These are phyloP conservation scores for Pyrocoelia pectoralis DNA, from an alignment of 2,888 invertebrate species.

Conservation along the genomic window DNA sequence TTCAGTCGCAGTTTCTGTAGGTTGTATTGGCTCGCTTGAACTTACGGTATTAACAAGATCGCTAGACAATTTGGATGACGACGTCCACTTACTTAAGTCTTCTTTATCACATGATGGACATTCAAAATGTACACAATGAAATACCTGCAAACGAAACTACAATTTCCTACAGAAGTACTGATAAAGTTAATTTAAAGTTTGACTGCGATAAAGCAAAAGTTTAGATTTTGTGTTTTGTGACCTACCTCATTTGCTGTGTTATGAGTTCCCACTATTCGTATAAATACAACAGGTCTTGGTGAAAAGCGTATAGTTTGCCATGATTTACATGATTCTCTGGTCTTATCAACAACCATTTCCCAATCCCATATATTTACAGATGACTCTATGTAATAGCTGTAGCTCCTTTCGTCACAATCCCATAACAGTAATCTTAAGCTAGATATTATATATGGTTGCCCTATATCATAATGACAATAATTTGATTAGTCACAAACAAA, in stretches of 20 bases:
- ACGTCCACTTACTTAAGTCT: slow-evolving; percentile 41
- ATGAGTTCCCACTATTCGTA: slow-evolving; percentile 93
- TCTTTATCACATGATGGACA: slow-evolving; percentile 77
- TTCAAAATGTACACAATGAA: slow-evolving; percentile 98
- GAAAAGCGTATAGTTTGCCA: slow-evolving; percentile 94
- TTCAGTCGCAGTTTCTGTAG: slow-evolving; percentile 56
- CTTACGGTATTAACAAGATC: slow-evolving; percentile 24
- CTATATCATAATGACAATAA: no score
- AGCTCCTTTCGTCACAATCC: slow-evolving; percentile 96
- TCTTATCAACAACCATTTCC: slow-evolving; percentile 89
- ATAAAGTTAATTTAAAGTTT: no score
- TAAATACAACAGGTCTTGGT: slow-evolving; percentile 87
- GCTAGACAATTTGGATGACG: slow-evolving; percentile 25
- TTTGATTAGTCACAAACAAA: no score
- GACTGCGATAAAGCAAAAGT: no score
- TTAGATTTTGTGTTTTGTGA: no score
- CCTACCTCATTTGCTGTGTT: slow-evolving; percentile 96
- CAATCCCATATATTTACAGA: slow-evolving; percentile 93
- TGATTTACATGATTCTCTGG: slow-evolving; percentile 84
- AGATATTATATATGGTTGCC: slow-evolving; percentile 92
- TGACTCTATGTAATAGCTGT: slow-evolving; percentile 96
- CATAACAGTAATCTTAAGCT: slow-evolving; percentile 93
- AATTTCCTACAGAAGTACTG: no score
- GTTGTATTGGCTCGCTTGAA: slow-evolving; percentile 41
- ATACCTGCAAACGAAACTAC: slow-evolving; percentile 70